Evolutionary conservation across 2,888 invertebrate species (phyloP).

Genomic region (Harpalus rufipes): DNA sequence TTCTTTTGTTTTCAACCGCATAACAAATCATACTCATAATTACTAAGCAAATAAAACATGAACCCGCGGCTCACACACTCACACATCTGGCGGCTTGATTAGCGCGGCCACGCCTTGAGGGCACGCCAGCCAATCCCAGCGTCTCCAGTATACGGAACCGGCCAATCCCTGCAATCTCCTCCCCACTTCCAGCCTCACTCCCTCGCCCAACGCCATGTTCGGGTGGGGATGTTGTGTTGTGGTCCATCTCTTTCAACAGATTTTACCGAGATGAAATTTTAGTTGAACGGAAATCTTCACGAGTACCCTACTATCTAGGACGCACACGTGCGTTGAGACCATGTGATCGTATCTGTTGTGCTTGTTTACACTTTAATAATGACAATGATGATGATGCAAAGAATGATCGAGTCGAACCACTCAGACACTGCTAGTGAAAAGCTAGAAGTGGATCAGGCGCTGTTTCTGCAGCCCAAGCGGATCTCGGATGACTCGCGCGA

Average conservation of each 20-base stretch:
- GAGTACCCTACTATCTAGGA: constrained; percentile 11
- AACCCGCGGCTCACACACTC: constrained; percentile 68
- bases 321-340: constrained; percentile 32
- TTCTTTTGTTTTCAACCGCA: constrained; percentile 71
- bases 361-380: constrained; percentile 72
- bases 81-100: constrained; percentile 69
- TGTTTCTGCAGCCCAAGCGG: constrained; percentile 74
- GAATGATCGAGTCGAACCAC: constrained; percentile 74
- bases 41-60: constrained; percentile 76
- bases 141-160: neutral
- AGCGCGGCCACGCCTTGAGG: constrained; percentile 69
- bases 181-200: constrained; percentile 61
- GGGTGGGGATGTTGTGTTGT: constrained; percentile 68
- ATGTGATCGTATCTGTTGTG: constrained; percentile 58
- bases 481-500: constrained; percentile 76
- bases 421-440: constrained; percentile 68
- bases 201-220: constrained; percentile 70
- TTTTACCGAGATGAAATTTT: constrained; percentile 68
- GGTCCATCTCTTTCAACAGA: constrained; percentile 68
- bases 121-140: constrained; percentile 5
- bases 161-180: neutral
- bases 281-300: constrained; percentile 59
- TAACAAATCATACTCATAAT: constrained; percentile 78
- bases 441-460: constrained; percentile 69
- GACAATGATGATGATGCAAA: constrained; percentile 79